Percentiles rank a stretch among this genome's conserved stretches.
phyloP scores from a whole-genome alignment of 1,140 invertebrate species.

The Nasonia giraulti region DNA sequence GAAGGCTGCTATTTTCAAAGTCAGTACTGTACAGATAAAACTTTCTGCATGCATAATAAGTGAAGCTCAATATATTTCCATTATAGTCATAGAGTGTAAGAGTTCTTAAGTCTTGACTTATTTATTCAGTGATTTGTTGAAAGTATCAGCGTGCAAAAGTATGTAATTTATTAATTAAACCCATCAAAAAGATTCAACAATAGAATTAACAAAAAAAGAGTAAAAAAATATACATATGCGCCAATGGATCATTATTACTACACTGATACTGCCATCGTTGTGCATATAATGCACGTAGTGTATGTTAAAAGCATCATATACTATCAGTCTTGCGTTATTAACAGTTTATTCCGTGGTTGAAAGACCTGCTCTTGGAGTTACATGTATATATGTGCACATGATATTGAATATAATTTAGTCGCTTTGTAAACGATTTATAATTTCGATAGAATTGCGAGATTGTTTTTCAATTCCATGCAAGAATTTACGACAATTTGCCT shows the following conservation, averaged over 20 bases:
- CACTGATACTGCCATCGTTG: constrained; percentile 54
- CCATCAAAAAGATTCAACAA: not conserved
- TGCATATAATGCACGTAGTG: constrained; percentile 43
- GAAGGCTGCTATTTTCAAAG: constrained; percentile 6
- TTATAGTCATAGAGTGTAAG: constrained; percentile 5
- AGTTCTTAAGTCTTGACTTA: constrained; percentile 34
- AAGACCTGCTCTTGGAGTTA: constrained; percentile 11
- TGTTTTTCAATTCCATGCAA: constrained; percentile 4
- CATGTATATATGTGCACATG: constrained; percentile 39
- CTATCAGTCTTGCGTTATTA: constrained; percentile 38
- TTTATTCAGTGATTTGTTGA: constrained; percentile 30
- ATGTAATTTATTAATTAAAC: constrained; percentile 25
- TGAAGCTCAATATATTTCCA: constrained; percentile 8
- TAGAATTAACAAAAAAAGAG: constrained; percentile 1
- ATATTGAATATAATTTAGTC: constrained; percentile 38
- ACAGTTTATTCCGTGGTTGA: constrained; percentile 20
- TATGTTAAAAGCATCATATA: constrained; percentile 43
- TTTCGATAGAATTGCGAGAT: constrained; percentile 10
- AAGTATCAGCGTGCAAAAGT: constrained; percentile 17
- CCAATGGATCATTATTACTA: constrained; percentile 42
- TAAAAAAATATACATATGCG: constrained; percentile 8
- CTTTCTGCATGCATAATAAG: constrained; percentile 24
- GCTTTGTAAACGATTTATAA: constrained; percentile 16
- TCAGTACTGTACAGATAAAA: not conserved
- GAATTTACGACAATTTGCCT: not conserved